These are phyloP conservation scores for Vultur gryphus DNA, from an alignment of 2,797 vertebrate species.

Conservation along the genomic window DNA sequence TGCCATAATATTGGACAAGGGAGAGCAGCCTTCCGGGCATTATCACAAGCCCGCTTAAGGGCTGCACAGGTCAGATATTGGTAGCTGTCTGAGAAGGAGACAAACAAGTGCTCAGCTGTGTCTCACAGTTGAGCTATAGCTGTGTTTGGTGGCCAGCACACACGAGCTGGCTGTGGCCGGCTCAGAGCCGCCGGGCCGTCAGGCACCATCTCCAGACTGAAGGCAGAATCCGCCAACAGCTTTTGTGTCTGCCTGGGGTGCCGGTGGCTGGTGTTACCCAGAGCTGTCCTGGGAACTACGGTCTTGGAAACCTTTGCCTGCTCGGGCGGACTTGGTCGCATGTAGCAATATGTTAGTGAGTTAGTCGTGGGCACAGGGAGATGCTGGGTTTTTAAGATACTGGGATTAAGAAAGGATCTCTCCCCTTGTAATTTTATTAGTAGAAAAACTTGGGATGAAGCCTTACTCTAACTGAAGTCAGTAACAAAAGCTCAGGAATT, in stretches of 20 bases:
- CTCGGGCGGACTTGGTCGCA: fast-evolving
- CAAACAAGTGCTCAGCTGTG: neutral
- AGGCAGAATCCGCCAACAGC: neutral
- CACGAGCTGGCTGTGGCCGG: fast-evolving
- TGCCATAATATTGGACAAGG: neutral
- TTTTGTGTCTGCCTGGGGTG: fast-evolving
- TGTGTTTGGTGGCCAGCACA: neutral
- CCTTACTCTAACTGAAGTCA: neutral
- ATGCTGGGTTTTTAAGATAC: neutral
- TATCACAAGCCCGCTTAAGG: neutral
- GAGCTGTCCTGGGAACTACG: neutral
- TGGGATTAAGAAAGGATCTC: neutral
- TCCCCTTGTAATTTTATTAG: neutral
- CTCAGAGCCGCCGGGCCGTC: neutral
- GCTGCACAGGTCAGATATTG: neutral
- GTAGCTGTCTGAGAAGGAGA: neutral
- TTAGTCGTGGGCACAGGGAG: neutral
- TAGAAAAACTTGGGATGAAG: neutral
- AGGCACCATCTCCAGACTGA: neutral
- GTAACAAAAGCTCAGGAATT: neutral
- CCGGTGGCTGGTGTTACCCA: neutral
- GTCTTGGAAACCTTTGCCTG: neutral
- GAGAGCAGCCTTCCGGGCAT: neutral
- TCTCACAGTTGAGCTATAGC: fast-evolving
- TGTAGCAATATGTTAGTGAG: fast-evolving